Conservation (phyloP, 2,888 invertebrate species). For the Phragmatobia fuliginosa region DNA sequence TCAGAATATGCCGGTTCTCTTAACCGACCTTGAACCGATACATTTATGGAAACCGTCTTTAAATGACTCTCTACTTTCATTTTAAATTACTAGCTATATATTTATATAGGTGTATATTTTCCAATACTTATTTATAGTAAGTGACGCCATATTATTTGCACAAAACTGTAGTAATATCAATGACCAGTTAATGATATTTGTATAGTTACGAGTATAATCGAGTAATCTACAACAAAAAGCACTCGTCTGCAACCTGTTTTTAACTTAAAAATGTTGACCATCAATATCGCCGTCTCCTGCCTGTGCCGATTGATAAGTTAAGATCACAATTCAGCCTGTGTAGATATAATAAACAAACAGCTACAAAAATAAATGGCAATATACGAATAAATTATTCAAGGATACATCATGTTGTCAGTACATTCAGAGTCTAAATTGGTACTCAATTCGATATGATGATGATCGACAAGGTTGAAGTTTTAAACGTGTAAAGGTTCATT, state of each 20-base stretch:
- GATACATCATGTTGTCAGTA: constrained; percentile 28
- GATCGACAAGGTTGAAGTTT: constrained; percentile 8
- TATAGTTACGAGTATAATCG: not conserved
- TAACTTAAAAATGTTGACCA: not conserved
- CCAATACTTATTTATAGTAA: not conserved
- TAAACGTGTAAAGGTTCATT: constrained; percentile 12
- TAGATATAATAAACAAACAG: not conserved
- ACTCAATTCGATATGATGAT: constrained; percentile 18
- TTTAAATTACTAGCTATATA: not conserved
- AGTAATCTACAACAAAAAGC: not conserved
- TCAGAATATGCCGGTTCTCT: not conserved
- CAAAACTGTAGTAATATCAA: not conserved
- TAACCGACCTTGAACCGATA: not conserved
- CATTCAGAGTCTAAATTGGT: constrained; percentile 23
- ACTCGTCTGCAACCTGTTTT: not conserved
- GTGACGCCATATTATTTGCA: not conserved
- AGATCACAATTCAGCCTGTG: not conserved
- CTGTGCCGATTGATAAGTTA: not conserved
- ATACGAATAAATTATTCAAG: constrained; percentile 3
- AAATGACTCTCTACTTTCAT: not conserved
- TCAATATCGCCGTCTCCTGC: not conserved
- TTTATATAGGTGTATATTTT: no score
- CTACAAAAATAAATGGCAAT: not conserved
- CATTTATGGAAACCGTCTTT: not conserved
- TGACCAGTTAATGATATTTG: not conserved